Conservation (phyloP, 2,113 vertebrate genomes). For the Tor tambroides region DNA sequence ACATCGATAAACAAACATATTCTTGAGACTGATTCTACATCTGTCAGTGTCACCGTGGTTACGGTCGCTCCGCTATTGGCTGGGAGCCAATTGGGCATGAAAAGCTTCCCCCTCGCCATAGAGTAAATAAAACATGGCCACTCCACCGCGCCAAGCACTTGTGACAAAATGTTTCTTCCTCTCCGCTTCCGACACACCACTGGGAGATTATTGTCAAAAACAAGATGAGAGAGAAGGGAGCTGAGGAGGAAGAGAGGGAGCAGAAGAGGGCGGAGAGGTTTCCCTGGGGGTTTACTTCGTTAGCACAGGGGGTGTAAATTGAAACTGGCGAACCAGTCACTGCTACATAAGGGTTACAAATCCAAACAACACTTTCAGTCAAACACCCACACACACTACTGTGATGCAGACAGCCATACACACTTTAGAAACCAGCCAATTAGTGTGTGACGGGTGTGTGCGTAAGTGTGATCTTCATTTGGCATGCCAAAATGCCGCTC, state of each 20-base stretch:
- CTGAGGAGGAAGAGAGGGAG: not conserved
- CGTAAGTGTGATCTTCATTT: conserved; percentile 4
- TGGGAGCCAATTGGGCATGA: conserved; percentile 50
- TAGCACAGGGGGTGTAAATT: conserved; percentile 65
- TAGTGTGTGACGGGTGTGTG: conserved; percentile 37
- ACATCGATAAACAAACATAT: conserved; percentile 45
- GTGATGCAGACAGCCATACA: conserved; percentile 31
- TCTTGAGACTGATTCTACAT: conserved; percentile 41
- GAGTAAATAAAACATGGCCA: conserved; percentile 46
- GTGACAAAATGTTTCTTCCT: conserved; percentile 60
- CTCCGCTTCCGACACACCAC: conserved; percentile 21
- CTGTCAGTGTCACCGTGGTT: conserved; percentile 46
- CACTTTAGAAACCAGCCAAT: conserved; percentile 39
- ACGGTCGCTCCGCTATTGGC: conserved; percentile 18
- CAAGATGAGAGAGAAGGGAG: conserved; percentile 34
- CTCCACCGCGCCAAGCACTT: conserved; percentile 18
- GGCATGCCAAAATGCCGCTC: not conserved
- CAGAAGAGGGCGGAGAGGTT: conserved; percentile 15
- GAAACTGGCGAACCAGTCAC: conserved; percentile 68
- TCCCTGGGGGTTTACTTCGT: conserved; percentile 49
- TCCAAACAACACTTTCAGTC: conserved; percentile 67
- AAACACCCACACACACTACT: conserved; percentile 53
- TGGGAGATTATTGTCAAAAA: conserved; percentile 53
- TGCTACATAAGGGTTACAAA: conserved; percentile 71
- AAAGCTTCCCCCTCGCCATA: conserved; percentile 23